Conservation (phyloP, 2,888 invertebrate genomes). For the Colostygia pectinataria region DNA sequence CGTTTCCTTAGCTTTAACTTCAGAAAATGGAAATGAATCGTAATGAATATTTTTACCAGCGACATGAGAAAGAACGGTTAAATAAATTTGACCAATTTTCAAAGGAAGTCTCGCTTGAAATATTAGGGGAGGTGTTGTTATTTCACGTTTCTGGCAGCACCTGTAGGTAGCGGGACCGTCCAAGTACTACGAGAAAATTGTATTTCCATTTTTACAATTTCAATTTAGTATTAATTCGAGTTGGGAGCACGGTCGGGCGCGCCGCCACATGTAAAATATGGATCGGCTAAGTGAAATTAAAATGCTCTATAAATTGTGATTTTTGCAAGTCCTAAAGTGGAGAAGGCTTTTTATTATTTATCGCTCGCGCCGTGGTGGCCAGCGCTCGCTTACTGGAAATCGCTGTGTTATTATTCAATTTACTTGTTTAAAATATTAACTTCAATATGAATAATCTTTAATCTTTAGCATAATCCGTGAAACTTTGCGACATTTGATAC, state of each 20-base stretch:
- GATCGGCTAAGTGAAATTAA: constrained; percentile 83
- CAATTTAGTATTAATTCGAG: constrained; percentile 83
- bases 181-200: constrained; percentile 77
- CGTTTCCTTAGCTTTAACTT: constrained; percentile 24
- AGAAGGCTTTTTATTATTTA: constrained; percentile 83
- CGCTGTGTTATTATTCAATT: constrained; percentile 79
- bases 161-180: constrained; percentile 61
- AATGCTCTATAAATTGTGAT: constrained; percentile 83
- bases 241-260: constrained; percentile 73
- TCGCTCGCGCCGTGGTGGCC: constrained; percentile 69
- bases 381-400: constrained; percentile 75
- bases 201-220: constrained; percentile 83
- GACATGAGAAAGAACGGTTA: constrained; percentile 29
- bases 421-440: constrained; percentile 75
- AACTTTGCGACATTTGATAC: too few species aligned
- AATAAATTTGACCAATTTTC: constrained; percentile 37
- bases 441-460: constrained; percentile 53
- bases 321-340: constrained; percentile 84
- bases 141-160: constrained; percentile 71
- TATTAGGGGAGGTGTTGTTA: constrained; percentile 68
- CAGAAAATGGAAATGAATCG: constrained; percentile 26
- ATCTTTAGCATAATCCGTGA: constrained; percentile 42
- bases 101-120: constrained; percentile 40
- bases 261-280: constrained; percentile 83
- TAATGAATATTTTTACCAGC: constrained; percentile 31